Evolutionary conservation across 2,113 vertebrate genomes (phyloP), one percentile per base, ranked within the genome.

Genomic region (Ctenodactylus gundi): DNA sequence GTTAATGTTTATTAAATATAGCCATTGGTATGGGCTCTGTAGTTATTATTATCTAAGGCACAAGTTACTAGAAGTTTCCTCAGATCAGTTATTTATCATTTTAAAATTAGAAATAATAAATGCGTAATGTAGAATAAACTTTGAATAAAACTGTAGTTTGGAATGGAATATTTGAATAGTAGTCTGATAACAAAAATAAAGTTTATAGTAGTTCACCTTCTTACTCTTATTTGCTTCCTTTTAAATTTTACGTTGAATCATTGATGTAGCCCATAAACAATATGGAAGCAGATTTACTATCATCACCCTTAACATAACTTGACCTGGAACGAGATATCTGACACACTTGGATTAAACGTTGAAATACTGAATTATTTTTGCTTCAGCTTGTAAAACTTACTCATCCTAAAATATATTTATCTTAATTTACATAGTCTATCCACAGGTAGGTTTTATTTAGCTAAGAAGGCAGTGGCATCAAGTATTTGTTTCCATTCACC

Each of bases 361-460:
- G 57, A 76, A 76, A 72, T 94, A 58, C 39, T 90, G 0, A 60
- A 21, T 93, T 39, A 31, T 73, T 95, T 95, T 90, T 94, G 70
- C 41, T 88, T 95, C 9, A 12, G 39, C 6, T 78, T 93, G 5
- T 91, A 49, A 93, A 95, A 85, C 17, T 70, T 57, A 78, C 62
- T 53, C 12, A 91, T 86, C 60, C 25, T 77, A 57, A 77, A 93
- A 44, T 7, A 31, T 49, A 4, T 84, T 86, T 84, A 57, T 84
- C 57, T n/a, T 78, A 46, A 81, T 80, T 84, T 60, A 11, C 53
- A 51, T 70, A 53, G 53, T 67, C 29, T 75, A 7, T 27, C 64
- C 70, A n/a, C n/a, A 64, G n/a, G 41, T 53, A 82, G n/a, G 41
- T 94, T 90, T 85, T 82, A 29, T 73, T 92, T 86, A 80, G 62